A percentile compares a stretch with the other conserved stretches of the same genome.
Conservation (phyloP, 2,888 invertebrate species). For the Pachycephus smyrnensis region DNA sequence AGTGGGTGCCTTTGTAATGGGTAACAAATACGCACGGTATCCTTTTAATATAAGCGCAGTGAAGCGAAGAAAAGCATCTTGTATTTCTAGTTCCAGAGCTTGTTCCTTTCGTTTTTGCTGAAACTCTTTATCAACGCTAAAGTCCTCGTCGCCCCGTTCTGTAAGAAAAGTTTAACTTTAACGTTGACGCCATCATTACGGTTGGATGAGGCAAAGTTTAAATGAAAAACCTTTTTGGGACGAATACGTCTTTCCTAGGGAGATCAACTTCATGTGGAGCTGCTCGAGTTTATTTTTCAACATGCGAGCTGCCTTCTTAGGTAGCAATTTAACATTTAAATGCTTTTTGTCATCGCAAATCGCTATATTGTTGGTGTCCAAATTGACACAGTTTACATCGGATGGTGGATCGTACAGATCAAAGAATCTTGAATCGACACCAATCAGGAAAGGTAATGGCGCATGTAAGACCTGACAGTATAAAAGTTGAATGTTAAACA, state of each 20-base stretch:
- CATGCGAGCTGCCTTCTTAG: slow-evolving; percentile 87
- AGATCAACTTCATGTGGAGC: slow-evolving; percentile 73
- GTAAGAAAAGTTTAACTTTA: slow-evolving; percentile 10
- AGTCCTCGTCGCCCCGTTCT: slow-evolving; percentile 59
- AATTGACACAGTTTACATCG: slow-evolving; percentile 97
- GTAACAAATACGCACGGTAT: slow-evolving; percentile 87
- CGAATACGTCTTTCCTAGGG: slow-evolving; percentile 52
- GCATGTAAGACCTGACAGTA: slow-evolving; percentile 88
- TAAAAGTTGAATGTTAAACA: background rate
- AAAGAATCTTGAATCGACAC: slow-evolving; percentile 97
- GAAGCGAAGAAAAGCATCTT: slow-evolving; percentile 96
- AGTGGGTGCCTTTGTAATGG: slow-evolving; percentile 93
- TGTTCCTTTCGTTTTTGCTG: slow-evolving; percentile 72
- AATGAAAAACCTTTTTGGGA: slow-evolving; percentile 48
- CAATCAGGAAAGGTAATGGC: slow-evolving; percentile 96
- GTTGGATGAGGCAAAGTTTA: background rate
- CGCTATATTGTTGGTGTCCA: slow-evolving; percentile 97
- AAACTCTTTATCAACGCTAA: slow-evolving; percentile 61
- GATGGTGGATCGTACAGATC: slow-evolving; percentile 96
- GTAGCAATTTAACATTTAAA: slow-evolving; percentile 83
- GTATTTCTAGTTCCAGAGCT: slow-evolving; percentile 91
- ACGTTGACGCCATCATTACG: background rate
- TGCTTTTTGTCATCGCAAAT: slow-evolving; percentile 90
- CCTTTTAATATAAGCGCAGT: slow-evolving; percentile 94
- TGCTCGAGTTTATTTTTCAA: slow-evolving; percentile 83